These are phyloP conservation scores for Diphyllodes magnificus DNA, from an alignment of 2,113 vertebrate species.

Conservation along the genomic window DNA sequence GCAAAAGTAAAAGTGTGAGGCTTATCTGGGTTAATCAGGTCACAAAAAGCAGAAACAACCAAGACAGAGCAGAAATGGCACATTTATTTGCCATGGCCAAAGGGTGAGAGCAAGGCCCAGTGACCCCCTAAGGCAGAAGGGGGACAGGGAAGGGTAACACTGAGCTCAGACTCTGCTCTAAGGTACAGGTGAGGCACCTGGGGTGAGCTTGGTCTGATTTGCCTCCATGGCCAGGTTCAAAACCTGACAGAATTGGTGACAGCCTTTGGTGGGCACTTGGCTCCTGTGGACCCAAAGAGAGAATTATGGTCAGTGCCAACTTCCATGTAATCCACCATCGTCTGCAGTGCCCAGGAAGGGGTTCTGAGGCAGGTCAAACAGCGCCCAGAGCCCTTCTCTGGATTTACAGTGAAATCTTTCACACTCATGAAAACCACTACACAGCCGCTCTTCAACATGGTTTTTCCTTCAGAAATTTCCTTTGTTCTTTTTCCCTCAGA, in stretches of 20 bases:
- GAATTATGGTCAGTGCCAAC: rapidly evolving
- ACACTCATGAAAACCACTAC: not conserved
- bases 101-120: not conserved
- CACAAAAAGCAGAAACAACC: not conserved
- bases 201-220: not conserved
- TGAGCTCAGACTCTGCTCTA: not conserved
- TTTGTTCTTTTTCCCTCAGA: not conserved
- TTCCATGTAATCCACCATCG: not conserved
- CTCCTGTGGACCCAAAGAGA: rapidly evolving
- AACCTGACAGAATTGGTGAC: rapidly evolving
- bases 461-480: not conserved
- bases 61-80: not conserved
- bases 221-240: not conserved
- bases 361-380: not conserved
- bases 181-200: not conserved
- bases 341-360: not conserved
- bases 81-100: not conserved
- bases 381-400: not conserved
- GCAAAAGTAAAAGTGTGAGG: not conserved
- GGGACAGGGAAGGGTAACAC: not conserved
- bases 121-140: not conserved
- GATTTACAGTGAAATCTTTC: rapidly evolving
- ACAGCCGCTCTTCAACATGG: not conserved
- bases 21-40: not conserved
- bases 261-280: not conserved